A percentile compares a stretch with the other conserved stretches of the same genome.
Conservation (phyloP, 2,797 vertebrate species). For the Aplochiton taeniatus region DNA sequence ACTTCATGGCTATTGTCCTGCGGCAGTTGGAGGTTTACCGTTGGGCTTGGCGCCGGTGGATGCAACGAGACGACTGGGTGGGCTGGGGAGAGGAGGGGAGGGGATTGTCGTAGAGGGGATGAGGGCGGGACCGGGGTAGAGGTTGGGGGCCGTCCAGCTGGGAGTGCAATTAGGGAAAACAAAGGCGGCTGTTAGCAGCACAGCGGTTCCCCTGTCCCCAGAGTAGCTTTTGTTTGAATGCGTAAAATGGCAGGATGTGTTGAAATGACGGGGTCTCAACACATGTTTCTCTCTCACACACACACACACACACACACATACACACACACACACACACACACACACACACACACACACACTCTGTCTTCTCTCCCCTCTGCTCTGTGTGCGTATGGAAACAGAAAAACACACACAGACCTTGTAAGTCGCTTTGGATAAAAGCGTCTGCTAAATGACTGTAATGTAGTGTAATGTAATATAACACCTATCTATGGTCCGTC, state of each 20-base stretch:
- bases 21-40: background rate
- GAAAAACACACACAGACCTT: too few relatives aligned
- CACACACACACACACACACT: background rate
- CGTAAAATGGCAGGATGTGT: slow-evolving; percentile 16
- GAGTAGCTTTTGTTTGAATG: slow-evolving; percentile 24
- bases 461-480: too few relatives aligned
- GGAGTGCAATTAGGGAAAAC: slow-evolving; percentile 58
- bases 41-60: background rate
- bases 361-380: background rate
- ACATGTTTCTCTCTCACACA: background rate
- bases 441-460: too few relatives aligned
- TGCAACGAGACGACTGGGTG: background rate
- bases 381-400: too few relatives aligned
- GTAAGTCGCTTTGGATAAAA: too few relatives aligned
- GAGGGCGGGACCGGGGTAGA: background rate
- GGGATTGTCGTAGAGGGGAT: background rate
- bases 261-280: background rate
- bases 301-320: background rate
- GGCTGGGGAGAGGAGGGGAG: background rate
- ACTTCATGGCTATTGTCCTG: slow-evolving; percentile 1
- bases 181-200: slow-evolving; percentile 44
- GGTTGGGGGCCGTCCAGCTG: slow-evolving; percentile 47
- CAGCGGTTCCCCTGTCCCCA: slow-evolving; percentile 19
- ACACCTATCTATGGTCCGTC: background rate
- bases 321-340: background rate